These are phyloP conservation scores for Pyralis farinalis DNA, from an alignment of 2,888 invertebrate genomes.

Conservation along the genomic window DNA sequence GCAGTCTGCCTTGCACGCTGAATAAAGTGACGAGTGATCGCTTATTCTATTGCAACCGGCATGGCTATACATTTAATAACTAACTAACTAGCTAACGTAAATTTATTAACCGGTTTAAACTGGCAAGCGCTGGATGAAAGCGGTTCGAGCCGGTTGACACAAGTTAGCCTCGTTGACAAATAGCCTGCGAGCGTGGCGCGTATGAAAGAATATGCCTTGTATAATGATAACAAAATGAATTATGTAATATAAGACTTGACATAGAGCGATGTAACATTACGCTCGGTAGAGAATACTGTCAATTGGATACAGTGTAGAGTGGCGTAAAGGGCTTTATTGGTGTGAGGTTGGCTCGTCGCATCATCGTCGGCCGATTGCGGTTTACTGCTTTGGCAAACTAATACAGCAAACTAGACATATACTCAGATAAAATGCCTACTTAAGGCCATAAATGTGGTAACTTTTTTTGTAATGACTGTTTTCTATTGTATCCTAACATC, in stretches of 20 bases:
- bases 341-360: conserved; percentile 13
- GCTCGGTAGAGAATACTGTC: conserved; percentile 55
- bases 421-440: no score
- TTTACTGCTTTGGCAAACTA: no score
- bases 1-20: no score
- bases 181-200: conserved; percentile 42
- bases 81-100: no score
- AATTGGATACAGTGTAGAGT: conserved; percentile 50
- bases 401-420: no score
- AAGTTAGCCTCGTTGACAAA: conserved; percentile 8
- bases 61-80: no score
- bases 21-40: no score
- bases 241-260: conserved; percentile 75
- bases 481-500: no score
- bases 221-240: conserved; percentile 75
- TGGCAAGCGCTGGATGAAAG: not conserved
- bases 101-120: not conserved
- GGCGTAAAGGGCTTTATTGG: conserved; percentile 55
- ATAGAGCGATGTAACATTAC: conserved; percentile 53
- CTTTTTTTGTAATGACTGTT: no score
- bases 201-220: conserved; percentile 72
- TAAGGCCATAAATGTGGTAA: no score
- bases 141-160: not conserved
- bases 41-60: no score
- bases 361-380: conserved; percentile 6